Base-by-base conservation (phyloP, 2,113 vertebrate genomes). In the Sarotherodon lohbergeri region DNA sequence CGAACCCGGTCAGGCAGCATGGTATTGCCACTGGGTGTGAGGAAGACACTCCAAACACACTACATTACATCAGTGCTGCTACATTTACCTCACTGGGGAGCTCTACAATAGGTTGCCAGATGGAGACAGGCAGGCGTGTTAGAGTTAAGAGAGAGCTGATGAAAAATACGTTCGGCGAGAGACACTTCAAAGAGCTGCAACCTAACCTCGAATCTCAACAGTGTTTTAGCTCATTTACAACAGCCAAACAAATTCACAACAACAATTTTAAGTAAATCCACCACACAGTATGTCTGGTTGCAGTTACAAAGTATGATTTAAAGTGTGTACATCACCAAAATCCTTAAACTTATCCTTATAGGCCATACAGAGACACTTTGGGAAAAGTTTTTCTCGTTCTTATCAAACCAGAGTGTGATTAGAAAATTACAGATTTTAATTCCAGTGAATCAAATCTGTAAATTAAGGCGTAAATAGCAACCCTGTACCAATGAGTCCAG, bases 1-100 rank as follows among this genome's bases (percentile, higher is more conserved):
- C 63, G 56, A 91, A 85, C 48, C 79, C 54, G 68, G 66, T 80
- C 89, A 71, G 81, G 85, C 84, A 56, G 22, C 83, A 22, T 29
- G 68, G 22, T 43, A 22, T 55, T 81, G 84, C 59, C 19, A 76
- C 71, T 76, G 66, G 43, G 81, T 27, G 82, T 84, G 66, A 90
- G 46, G 48, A 81, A 76, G 27, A 66, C 84, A 83, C 84, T 83
- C 59, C 17, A 84, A 48, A 36, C 80, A 87, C 90, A 86, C 57
- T 87, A 88, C 81, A 86, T 94, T 86, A 90, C 82, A 88, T 88
- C 84, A 82, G 80, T 48, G 85, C 89, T 66, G 88, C 89, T 88
- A 80, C n/a, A 61, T 86, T 87, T 89, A 57, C 39, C 82, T 87
- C 86, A 81, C 36, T 27, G 85, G 86, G 85, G 78, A 82, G 88